A percentile compares a stretch with the other conserved stretches of the same genome.
phyloP scores from a whole-genome alignment of 2,888 invertebrate species.

The Nomada fucata region DNA sequence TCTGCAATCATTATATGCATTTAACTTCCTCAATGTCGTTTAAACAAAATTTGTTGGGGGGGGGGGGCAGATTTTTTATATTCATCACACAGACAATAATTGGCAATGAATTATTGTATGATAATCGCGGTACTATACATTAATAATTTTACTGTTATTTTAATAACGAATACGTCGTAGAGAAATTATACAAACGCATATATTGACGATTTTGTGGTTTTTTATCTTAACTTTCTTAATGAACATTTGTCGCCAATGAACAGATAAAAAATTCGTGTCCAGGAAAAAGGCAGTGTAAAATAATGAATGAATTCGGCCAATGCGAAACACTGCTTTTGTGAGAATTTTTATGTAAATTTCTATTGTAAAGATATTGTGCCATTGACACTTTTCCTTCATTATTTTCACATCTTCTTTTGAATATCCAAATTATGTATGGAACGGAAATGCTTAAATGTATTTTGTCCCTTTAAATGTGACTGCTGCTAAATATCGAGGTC shows the following conservation, averaged over 20 bases:
- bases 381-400: constrained; percentile 21
- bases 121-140: not conserved
- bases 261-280: not conserved
- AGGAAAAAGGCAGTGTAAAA: not conserved
- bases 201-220: not conserved
- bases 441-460: not conserved
- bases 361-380: constrained; percentile 30
- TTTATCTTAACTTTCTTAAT: not conserved
- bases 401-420: constrained; percentile 5
- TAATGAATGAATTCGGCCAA: not conserved
- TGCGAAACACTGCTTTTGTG: constrained; percentile 12
- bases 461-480: not conserved
- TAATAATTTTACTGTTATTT: not conserved
- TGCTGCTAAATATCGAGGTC: too few relatives aligned
- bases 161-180: not conserved
- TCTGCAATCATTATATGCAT: not conserved
- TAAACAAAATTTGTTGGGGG: too few relatives aligned
- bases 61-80: too few relatives aligned
- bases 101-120: not conserved
- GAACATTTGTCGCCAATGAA: not conserved
- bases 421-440: not conserved
- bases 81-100: too few relatives aligned
- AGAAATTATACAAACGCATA: not conserved
- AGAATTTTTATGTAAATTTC: constrained; percentile 37
- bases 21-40: not conserved